Conservation (phyloP, 2,113 vertebrate genomes). For the Herpetotheres cachinnans region DNA sequence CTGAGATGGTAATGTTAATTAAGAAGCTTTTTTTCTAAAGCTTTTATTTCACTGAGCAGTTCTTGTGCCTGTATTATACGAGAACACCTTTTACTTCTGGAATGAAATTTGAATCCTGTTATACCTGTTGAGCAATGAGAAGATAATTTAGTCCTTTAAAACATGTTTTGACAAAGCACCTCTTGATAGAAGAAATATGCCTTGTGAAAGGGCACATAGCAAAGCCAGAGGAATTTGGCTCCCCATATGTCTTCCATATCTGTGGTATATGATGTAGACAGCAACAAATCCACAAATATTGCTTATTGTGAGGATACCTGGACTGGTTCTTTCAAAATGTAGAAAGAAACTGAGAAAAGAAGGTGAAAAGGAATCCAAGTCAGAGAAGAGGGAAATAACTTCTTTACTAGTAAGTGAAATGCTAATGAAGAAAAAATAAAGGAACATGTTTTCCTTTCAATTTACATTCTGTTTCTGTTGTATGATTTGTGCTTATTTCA, state of each 20-base stretch:
- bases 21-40: background rate
- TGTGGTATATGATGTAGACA: background rate
- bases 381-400: background rate
- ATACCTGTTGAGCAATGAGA: constrained; percentile 13
- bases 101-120: background rate
- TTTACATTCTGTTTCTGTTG: background rate
- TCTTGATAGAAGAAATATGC: background rate
- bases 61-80: background rate
- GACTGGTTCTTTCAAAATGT: background rate
- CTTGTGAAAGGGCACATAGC: background rate
- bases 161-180: background rate
- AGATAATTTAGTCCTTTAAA: background rate
- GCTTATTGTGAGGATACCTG: background rate
- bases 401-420: background rate
- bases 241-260: background rate
- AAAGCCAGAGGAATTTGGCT: background rate
- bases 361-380: background rate
- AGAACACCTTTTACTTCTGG: background rate
- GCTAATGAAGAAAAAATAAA: background rate
- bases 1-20: background rate
- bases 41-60: background rate
- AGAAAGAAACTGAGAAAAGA: background rate
- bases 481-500: background rate
- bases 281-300: background rate
- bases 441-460: background rate